phyloP scores from a whole-genome alignment of 2,113 vertebrate species.

The Mirza zaza region DNA sequence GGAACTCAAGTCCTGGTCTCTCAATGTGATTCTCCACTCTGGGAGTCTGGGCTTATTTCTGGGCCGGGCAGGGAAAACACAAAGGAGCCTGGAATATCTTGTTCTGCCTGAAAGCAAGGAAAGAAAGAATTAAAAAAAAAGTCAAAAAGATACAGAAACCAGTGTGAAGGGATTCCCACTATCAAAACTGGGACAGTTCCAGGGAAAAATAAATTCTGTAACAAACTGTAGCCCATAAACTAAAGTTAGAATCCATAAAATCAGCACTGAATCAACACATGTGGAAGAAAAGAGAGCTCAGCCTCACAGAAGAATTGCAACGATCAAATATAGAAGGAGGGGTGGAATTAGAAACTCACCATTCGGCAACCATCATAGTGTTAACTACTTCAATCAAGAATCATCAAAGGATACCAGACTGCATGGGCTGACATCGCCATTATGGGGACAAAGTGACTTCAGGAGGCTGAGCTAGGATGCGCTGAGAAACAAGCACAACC shows the following conservation, averaged over 20 bases:
- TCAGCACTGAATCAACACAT: background rate
- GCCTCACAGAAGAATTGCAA: background rate
- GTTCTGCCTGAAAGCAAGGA: background rate
- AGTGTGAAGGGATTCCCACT: background rate
- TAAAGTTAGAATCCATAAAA: background rate
- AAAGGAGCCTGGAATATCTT: background rate
- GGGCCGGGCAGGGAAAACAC: background rate
- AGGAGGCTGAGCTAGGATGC: too few species aligned
- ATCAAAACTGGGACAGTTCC: background rate
- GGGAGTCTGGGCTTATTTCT: too few species aligned
- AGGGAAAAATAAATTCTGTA: background rate
- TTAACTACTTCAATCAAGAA: background rate
- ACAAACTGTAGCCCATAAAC: background rate
- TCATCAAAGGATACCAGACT: background rate
- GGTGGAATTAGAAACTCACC: background rate
- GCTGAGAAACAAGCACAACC: too few species aligned
- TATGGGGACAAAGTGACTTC: background rate
- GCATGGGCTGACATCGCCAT: background rate
- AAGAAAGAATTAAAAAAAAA: background rate
- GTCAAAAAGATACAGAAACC: background rate
- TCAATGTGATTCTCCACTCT: background rate
- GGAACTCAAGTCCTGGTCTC: background rate
- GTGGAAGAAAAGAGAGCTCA: background rate
- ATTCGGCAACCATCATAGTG: too few species aligned
- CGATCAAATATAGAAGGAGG: background rate